A percentile compares a stretch with the other conserved stretches of the same genome.
Conservation (phyloP, 2,888 invertebrate species). For the Sipha maydis region DNA sequence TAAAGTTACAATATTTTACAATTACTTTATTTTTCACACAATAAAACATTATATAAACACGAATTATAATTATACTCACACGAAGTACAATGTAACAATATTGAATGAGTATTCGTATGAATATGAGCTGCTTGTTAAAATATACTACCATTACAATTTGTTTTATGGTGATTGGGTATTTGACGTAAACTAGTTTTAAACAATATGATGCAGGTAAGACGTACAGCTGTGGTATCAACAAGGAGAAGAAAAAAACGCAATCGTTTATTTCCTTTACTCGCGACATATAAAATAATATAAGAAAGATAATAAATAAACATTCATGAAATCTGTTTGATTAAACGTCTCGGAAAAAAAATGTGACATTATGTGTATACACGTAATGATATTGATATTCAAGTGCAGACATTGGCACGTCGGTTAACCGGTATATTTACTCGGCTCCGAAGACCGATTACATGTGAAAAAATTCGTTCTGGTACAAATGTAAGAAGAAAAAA, state of each 20-base stretch:
- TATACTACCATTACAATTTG: too few relatives aligned
- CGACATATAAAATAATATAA: neutral
- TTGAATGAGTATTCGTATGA: too few relatives aligned
- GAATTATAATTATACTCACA: too few relatives aligned
- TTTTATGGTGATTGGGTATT: neutral
- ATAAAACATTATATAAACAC: too few relatives aligned
- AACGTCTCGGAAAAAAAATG: constrained; percentile 4
- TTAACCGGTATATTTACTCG: constrained; percentile 9
- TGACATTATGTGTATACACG: constrained; percentile 30
- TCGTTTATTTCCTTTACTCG: neutral
- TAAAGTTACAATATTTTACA: too few relatives aligned
- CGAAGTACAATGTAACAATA: too few relatives aligned
- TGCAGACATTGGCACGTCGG: constrained; percentile 14
- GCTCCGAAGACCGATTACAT: neutral
- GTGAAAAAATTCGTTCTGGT: constrained; percentile 31
- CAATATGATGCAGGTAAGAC: neutral
- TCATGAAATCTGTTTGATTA: constrained; percentile 8
- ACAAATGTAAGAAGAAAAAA: neutral
- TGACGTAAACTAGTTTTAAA: constrained; percentile 1
- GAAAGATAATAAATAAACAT: constrained; percentile 14
- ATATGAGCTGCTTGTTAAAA: too few relatives aligned
- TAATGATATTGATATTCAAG: constrained; percentile 26
- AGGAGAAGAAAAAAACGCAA: neutral
- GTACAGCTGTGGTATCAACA: neutral
- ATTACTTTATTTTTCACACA: too few relatives aligned